These are phyloP conservation scores for Athrips mouffetella DNA, from an alignment of 2,888 invertebrate species.

Conservation along the genomic window DNA sequence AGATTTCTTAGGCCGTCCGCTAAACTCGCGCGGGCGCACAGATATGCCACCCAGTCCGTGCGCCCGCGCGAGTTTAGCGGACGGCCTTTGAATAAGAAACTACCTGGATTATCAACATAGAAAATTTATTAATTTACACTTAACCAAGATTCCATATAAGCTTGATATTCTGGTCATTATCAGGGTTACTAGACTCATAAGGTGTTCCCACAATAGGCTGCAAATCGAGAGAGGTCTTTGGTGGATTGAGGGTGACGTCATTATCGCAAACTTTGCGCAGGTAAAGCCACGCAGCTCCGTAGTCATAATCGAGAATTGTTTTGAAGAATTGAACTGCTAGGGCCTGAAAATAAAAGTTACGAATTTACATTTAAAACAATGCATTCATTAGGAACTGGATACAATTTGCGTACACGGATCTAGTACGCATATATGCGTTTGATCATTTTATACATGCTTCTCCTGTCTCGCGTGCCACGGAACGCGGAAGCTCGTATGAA, in stretches of 20 bases:
- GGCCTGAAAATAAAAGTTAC: constrained; percentile 44
- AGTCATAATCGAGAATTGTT: constrained; percentile 65
- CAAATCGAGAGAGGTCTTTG: constrained; percentile 30
- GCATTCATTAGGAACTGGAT: no score
- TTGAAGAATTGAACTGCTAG: constrained; percentile 76
- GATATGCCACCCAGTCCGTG: no score
- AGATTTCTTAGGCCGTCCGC: no score
- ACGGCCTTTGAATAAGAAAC: no score
- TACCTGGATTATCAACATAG: neutral
- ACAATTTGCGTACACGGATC: no score
- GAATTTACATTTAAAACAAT: no score
- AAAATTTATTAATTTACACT: constrained; percentile 15
- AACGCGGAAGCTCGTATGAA: no score
- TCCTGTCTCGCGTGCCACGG: no score
- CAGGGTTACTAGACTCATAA: constrained; percentile 38
- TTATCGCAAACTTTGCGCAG: constrained; percentile 51
- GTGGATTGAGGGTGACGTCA: constrained; percentile 35
- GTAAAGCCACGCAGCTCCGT: constrained; percentile 54
- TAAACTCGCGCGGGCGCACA: no score
- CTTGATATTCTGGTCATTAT: constrained; percentile 48
- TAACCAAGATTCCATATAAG: constrained; percentile 41
- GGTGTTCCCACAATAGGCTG: constrained; percentile 47
- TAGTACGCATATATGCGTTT: no score
- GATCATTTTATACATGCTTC: no score
- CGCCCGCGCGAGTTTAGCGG: no score